phyloP scores from a whole-genome alignment of 2,797 vertebrate genomes.

The Parotocinclus haroldoi region DNA sequence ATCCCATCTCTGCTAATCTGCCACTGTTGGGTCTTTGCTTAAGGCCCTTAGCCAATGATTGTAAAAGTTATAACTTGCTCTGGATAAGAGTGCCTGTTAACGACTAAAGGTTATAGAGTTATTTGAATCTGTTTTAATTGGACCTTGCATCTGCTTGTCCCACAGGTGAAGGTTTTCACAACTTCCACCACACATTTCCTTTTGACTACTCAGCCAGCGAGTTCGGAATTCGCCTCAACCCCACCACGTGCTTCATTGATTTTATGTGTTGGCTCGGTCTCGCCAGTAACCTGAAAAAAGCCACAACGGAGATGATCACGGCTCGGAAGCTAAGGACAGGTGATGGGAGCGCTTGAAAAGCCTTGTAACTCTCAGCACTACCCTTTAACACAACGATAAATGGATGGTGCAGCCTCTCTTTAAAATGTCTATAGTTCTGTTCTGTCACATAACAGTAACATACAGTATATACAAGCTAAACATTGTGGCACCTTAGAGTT shows the following conservation, averaged over 20 bases:
- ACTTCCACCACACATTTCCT: constrained; percentile 78
- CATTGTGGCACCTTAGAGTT: constrained; percentile 23
- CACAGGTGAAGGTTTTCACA: constrained; percentile 80
- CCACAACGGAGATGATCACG: constrained; percentile 66
- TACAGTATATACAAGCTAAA: constrained; percentile 7
- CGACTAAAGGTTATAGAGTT: too few species aligned
- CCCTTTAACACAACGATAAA: too few species aligned
- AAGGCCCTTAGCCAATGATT: too few species aligned
- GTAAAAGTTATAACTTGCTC: too few species aligned
- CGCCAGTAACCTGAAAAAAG: constrained; percentile 70
- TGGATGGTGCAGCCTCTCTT: constrained; percentile 4
- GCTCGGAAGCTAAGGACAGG: constrained; percentile 74
- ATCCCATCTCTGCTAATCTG: too few species aligned
- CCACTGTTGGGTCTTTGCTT: too few species aligned
- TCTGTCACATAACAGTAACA: constrained; percentile 7
- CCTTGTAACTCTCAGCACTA: background rate
- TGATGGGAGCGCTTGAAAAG: constrained; percentile 67
- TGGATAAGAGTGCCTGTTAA: too few species aligned
- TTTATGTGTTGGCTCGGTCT: constrained; percentile 77
- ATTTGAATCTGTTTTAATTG: too few species aligned
- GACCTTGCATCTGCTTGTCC: background rate
- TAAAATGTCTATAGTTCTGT: constrained; percentile 6
- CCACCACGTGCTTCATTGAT: constrained; percentile 82
- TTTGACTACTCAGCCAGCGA: constrained; percentile 79
- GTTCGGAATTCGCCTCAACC: constrained; percentile 77